phyloP scores from a whole-genome alignment of 2,888 invertebrate species.

The Leptinotarsa haldemani region DNA sequence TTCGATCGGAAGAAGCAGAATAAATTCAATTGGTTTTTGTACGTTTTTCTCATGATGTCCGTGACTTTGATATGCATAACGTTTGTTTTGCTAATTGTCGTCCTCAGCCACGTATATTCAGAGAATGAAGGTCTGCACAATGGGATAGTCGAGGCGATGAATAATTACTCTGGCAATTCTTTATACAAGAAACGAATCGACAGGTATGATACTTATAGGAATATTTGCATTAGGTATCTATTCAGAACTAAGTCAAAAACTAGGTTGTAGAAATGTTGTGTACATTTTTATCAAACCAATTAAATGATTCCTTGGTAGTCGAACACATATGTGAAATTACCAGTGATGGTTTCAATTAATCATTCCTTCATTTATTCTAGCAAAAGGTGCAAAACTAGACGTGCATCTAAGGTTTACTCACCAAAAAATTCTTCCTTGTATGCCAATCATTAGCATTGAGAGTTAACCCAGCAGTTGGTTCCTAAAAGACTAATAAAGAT shows the following conservation, averaged over 20 bases:
- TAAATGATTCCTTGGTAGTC: too few relatives aligned
- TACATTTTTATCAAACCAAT: too few relatives aligned
- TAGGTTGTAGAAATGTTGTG: too few relatives aligned
- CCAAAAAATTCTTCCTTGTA: too few relatives aligned
- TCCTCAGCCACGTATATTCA: constrained; percentile 56
- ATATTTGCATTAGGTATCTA: background rate
- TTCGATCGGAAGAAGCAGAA: constrained; percentile 50
- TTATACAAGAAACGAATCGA: constrained; percentile 71
- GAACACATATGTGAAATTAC: too few relatives aligned
- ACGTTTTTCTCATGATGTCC: constrained; percentile 47
- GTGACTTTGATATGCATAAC: constrained; percentile 47
- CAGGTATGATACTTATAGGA: constrained; percentile 47
- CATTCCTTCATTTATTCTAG: too few relatives aligned
- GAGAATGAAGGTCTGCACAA: constrained; percentile 60
- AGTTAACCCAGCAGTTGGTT: too few relatives aligned
- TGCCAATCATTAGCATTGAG: too few relatives aligned
- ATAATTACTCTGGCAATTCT: constrained; percentile 69
- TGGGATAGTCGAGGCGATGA: constrained; percentile 72
- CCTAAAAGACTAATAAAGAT: too few relatives aligned
- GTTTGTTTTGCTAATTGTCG: constrained; percentile 52
- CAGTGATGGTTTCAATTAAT: too few relatives aligned
- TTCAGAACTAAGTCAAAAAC: background rate
- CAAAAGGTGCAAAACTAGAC: too few relatives aligned
- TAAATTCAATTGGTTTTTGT: constrained; percentile 53
- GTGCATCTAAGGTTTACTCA: too few relatives aligned